Percentiles rank a stretch among this genome's conserved stretches.
Evolutionary conservation across 2,797 vertebrate genomes (phyloP).

Genomic region (Lycodopsis pacificus): DNA sequence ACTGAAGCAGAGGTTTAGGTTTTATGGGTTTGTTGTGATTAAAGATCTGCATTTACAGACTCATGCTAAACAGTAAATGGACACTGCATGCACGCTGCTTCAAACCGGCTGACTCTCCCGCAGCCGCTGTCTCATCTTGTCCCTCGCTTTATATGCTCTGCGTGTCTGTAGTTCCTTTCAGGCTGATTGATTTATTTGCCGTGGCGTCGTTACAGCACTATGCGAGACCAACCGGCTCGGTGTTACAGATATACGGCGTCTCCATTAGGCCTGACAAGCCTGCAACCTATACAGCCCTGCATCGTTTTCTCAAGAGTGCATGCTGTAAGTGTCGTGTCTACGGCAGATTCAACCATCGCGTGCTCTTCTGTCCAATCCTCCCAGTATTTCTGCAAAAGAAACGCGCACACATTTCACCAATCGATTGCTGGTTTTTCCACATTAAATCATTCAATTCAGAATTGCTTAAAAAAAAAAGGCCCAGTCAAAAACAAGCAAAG

Average conservation of each 20-base stretch:
- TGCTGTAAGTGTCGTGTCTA: background rate
- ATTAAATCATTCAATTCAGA: background rate
- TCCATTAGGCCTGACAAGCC: slow-evolving; percentile 49
- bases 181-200: slow-evolving; percentile 71
- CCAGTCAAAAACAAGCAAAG: background rate
- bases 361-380: background rate
- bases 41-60: slow-evolving; percentile 21
- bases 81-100: slow-evolving; percentile 41
- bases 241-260: slow-evolving; percentile 56
- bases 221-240: slow-evolving; percentile 43
- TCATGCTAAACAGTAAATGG: background rate
- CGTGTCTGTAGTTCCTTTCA: slow-evolving; percentile 60
- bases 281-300: slow-evolving; percentile 19
- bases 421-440: background rate
- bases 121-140: slow-evolving; percentile 39
- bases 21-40: slow-evolving; percentile 29
- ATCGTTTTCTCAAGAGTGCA: slow-evolving; percentile 20
- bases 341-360: background rate
- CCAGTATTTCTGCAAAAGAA: slow-evolving; percentile 2
- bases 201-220: slow-evolving; percentile 54
- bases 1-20: slow-evolving; percentile 26
- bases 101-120: slow-evolving; percentile 23
- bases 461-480: background rate
- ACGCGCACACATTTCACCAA: background rate
- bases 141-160: slow-evolving; percentile 50